Evolutionary conservation across 2,797 vertebrate genomes (phyloP).

Genomic region (Tenualosa thibaudeaui): DNA sequence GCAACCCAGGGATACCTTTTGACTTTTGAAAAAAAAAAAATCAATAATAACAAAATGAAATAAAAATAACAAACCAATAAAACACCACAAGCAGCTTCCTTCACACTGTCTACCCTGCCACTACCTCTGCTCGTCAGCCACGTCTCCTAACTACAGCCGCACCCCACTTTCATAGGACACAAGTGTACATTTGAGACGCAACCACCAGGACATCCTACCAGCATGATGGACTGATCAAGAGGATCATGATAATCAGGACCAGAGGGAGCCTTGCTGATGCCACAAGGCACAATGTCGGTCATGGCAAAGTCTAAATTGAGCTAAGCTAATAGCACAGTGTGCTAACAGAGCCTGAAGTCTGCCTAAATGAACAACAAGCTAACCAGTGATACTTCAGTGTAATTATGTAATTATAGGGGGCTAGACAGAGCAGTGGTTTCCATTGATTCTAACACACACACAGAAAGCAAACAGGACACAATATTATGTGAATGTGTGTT

Average conservation of each 20-base stretch:
- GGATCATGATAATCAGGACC: not conserved
- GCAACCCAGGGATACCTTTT: not conserved
- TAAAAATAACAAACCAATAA: not conserved
- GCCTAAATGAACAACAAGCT: not conserved
- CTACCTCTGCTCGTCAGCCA: not conserved
- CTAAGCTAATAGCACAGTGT: not conserved
- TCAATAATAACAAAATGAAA: not conserved
- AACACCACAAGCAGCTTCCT: not conserved
- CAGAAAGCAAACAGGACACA: not conserved
- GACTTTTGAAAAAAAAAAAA: not conserved
- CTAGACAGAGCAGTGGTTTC: not conserved
- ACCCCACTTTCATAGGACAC: not conserved
- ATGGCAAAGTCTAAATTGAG: not conserved
- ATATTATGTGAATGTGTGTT: too few relatives aligned
- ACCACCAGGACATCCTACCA: not conserved
- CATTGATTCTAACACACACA: not conserved
- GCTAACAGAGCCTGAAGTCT: not conserved
- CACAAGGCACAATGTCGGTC: too few relatives aligned
- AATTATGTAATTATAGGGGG: not conserved
- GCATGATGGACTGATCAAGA: not conserved
- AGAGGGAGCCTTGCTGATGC: not conserved
- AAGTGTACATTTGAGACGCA: not conserved
- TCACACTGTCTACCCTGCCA: not conserved
- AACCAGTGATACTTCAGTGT: not conserved
- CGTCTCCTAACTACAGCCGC: not conserved